A percentile compares a stretch with the other conserved stretches of the same genome.
These are phyloP conservation scores for Polymixis flavicincta DNA, from an alignment of 2,888 invertebrate species.

Conservation along the genomic window DNA sequence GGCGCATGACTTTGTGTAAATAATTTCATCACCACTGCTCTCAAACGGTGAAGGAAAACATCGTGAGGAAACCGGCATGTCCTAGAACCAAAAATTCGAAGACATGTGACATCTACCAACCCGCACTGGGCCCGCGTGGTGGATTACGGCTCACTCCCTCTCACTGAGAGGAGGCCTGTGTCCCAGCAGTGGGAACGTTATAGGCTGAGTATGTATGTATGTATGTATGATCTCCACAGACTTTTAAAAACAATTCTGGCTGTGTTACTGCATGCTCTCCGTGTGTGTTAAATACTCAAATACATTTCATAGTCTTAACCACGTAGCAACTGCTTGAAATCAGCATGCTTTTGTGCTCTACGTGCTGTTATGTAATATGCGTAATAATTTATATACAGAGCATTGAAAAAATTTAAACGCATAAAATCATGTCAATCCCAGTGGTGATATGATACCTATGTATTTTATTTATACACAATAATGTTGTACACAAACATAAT, in stretches of 20 bases:
- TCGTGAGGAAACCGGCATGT: too few relatives aligned
- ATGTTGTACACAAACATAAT: not conserved
- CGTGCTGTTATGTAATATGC: not conserved
- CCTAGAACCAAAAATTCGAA: too few relatives aligned
- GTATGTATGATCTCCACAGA: not conserved
- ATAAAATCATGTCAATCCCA: constrained; percentile 3
- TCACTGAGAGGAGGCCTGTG: too few relatives aligned
- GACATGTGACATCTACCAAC: too few relatives aligned
- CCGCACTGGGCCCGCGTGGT: too few relatives aligned
- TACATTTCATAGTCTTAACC: not conserved
- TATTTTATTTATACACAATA: not conserved
- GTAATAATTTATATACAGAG: not conserved
- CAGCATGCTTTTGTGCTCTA: not conserved
- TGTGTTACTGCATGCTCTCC: not conserved
- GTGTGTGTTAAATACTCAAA: not conserved
- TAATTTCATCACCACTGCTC: too few relatives aligned
- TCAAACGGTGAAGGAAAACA: too few relatives aligned
- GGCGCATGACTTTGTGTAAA: too few relatives aligned
- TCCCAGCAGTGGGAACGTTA: too few relatives aligned
- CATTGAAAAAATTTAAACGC: not conserved
- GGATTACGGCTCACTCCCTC: too few relatives aligned
- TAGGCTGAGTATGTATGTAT: too few relatives aligned
- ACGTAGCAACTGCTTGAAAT: not conserved
- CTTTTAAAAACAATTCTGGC: not conserved
- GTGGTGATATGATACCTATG: not conserved